A percentile compares a stretch with the other conserved stretches of the same genome.
These are phyloP conservation scores for Octonoba sinensis DNA, from an alignment of 2,888 invertebrate genomes.

Conservation along the genomic window DNA sequence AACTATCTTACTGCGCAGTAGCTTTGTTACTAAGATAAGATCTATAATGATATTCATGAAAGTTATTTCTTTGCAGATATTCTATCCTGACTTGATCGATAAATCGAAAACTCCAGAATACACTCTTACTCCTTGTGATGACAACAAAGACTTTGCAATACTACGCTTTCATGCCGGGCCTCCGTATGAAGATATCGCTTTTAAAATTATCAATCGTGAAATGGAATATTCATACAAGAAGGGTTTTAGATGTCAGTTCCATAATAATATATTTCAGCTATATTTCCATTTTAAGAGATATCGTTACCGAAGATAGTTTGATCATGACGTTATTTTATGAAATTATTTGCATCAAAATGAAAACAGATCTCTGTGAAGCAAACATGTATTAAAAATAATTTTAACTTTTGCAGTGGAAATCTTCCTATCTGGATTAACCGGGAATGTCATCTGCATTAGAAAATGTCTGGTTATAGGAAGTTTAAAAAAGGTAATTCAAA, in stretches of 20 bases:
- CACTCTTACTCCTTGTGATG: slow-evolving; percentile 89
- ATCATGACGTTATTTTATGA: no score
- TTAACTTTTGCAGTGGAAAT: no score
- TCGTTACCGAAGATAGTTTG: slow-evolving; percentile 81
- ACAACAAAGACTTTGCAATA: slow-evolving; percentile 94
- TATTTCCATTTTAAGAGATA: slow-evolving; percentile 99
- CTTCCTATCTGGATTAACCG: no score
- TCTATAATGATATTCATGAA: no score
- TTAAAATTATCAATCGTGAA: slow-evolving; percentile 98
- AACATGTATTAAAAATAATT: no score
- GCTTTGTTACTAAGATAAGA: not conserved
- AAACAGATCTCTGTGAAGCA: no score
- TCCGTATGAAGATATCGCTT: slow-evolving; percentile 99
- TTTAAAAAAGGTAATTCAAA: no score
- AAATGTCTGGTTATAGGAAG: no score
- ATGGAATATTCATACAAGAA: slow-evolving; percentile 99
- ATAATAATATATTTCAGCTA: slow-evolving; percentile 98
- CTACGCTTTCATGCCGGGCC: slow-evolving; percentile 97
- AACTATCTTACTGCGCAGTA: no score
- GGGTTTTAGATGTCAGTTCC: slow-evolving; percentile 98
- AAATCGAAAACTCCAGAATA: slow-evolving; percentile 93
- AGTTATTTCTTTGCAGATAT: slow-evolving; percentile 78
- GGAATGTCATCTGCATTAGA: no score
- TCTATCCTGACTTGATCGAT: slow-evolving; percentile 98
- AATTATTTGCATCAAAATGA: no score